Conservation (phyloP, 2,113 vertebrate species). For the Zosterops japonicus region DNA sequence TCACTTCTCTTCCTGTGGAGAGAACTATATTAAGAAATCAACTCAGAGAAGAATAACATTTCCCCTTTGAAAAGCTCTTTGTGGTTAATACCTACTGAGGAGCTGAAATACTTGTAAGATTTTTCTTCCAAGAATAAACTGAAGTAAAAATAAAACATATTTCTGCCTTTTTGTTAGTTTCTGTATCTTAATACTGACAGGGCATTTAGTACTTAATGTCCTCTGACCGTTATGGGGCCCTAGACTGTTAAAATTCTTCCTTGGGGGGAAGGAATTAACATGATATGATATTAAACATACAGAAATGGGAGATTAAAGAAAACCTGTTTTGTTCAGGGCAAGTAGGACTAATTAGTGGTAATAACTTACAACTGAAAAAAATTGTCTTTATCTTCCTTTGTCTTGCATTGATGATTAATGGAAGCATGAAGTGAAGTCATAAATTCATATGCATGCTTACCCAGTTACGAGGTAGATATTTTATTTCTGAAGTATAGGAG, state of each 20-base stretch:
- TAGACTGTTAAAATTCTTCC: neutral
- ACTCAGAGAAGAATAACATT: neutral
- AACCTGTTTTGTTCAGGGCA: neutral
- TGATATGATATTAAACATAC: neutral
- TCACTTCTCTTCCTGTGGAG: neutral
- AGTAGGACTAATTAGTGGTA: neutral
- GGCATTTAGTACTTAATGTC: neutral
- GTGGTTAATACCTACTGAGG: neutral
- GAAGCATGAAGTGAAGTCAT: neutral
- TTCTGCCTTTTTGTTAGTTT: neutral
- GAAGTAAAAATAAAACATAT: neutral
- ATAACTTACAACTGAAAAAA: neutral
- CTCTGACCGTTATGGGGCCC: neutral
- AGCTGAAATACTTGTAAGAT: neutral
- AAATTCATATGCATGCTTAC: neutral
- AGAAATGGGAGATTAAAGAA: neutral
- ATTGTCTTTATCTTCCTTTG: neutral
- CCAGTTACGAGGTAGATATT: neutral
- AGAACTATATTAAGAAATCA: conserved; percentile 21
- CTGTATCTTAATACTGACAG: neutral
- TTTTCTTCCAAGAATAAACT: neutral
- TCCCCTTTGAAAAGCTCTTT: neutral
- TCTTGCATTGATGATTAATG: neutral
- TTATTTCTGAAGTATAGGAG: neutral
- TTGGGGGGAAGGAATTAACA: neutral